A percentile compares a stretch with the other conserved stretches of the same genome.
Evolutionary conservation across 2,797 vertebrate genomes (phyloP).

Genomic region (Cryptoblepharus egeriae): DNA sequence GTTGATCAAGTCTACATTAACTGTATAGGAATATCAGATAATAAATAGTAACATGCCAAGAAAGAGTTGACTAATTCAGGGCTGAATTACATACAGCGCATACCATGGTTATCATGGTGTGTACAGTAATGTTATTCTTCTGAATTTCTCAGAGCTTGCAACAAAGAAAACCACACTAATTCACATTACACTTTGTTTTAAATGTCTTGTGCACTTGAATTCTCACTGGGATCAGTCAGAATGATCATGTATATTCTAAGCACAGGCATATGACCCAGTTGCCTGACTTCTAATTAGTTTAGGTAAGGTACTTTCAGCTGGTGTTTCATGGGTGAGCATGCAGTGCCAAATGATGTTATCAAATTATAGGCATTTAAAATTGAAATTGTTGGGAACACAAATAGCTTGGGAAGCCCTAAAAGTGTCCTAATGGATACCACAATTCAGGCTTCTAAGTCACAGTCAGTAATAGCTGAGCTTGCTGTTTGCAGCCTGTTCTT

Average conservation of each 20-base stretch:
- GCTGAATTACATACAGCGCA: background rate
- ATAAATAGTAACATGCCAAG: background rate
- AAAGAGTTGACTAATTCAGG: background rate
- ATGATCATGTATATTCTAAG: background rate
- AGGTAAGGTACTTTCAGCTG: background rate
- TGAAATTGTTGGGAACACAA: background rate
- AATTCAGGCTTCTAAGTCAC: background rate
- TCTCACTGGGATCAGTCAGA: background rate
- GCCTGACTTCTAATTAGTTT: background rate
- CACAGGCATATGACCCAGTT: background rate
- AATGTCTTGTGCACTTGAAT: background rate
- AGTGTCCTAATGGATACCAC: accelerated
- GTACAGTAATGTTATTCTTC: background rate
- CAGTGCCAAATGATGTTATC: background rate
- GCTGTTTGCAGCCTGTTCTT: background rate
- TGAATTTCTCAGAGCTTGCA: background rate
- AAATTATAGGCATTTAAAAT: background rate
- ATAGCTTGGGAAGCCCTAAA: background rate
- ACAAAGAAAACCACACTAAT: background rate
- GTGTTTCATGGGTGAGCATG: conserved; percentile 7
- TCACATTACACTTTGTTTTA: background rate
- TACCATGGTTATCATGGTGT: background rate
- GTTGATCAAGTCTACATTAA: background rate
- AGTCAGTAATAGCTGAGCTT: background rate
- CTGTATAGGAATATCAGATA: background rate